Base-by-base conservation (phyloP, 2,888 invertebrate species). In the Thecocarcelia acutangulata region DNA sequence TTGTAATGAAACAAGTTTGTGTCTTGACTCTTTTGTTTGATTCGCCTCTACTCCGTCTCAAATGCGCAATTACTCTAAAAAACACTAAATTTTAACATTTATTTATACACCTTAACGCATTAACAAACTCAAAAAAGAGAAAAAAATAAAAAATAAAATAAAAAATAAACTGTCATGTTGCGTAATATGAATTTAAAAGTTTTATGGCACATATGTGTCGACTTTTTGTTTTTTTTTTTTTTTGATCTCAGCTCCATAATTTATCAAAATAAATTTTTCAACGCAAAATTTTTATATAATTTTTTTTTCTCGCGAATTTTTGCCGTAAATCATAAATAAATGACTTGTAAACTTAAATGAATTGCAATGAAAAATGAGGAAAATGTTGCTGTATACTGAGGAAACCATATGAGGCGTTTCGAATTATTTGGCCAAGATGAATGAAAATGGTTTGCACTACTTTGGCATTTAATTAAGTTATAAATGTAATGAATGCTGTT, bases 31-130 rank as follows among this genome's bases (percentile, higher is more conserved):
- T 70, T 69, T 59, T 74, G 64, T 68, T 50, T 66, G 63, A 19
- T 17, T 46, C 37, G 48, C 3, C 1, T 1, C 17, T 44, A 0
- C n/a, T 37, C n/a, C 28, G 9, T 19, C 28, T 69, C 56, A 28
- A 70, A 77, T 64, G 77, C 42, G 56, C 77, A 64, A 72, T 72
- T 77, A 77, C 33, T 77, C 59, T 17, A 15, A 44, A 42, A 19
- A 72, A 52, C 66, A 73, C 66, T 54, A 40, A 33, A 61, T n/a
- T 58, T 70, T 48, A 28, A 46, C 21, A 46, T 52, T 33, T 19
- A 52, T 68, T 64, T 50, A 52, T 66, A 52, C 50, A 66, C 44
- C 37, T 66, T 54, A 59, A 66, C 64, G 46, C 58, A 37, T 66
- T 74, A 58, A 28, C 24, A 19, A 24, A 33, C n/a, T 15, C 13